These are phyloP conservation scores for Thecocarcelia acutangulata DNA, from an alignment of 2,888 invertebrate genomes.

Conservation along the genomic window DNA sequence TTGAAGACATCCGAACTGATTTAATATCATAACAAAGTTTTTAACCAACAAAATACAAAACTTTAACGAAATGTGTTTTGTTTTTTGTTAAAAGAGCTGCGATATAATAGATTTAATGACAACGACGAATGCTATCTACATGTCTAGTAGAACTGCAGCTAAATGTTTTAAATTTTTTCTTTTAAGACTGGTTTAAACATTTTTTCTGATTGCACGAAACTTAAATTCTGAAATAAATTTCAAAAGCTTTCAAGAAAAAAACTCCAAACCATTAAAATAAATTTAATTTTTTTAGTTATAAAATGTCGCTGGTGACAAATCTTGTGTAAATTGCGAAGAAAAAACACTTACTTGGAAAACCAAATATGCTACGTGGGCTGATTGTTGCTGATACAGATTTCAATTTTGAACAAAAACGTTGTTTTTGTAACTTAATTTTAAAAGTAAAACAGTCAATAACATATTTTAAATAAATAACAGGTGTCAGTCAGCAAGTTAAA, in stretches of 20 bases:
- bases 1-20: not conserved
- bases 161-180: slow-evolving; percentile 10
- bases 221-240: slow-evolving; percentile 10
- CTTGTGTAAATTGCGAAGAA: slow-evolving; percentile 34
- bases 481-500: slow-evolving; percentile 50
- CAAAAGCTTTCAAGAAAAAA: slow-evolving; percentile 7
- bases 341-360: not conserved
- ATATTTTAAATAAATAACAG: slow-evolving; percentile 47
- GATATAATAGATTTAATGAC: slow-evolving; percentile 30
- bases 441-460: slow-evolving; percentile 10
- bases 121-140: slow-evolving; percentile 66
- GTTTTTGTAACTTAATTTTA: not conserved
- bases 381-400: slow-evolving; percentile 29
- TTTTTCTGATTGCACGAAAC: slow-evolving; percentile 4
- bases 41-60: slow-evolving; percentile 13
- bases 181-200: slow-evolving; percentile 33
- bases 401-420: slow-evolving; percentile 1
- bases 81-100: slow-evolving; percentile 20
- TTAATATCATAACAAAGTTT: slow-evolving; percentile 23
- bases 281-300: slow-evolving; percentile 10
- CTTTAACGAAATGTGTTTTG: not conserved
- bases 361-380: slow-evolving; percentile 31
- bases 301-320: slow-evolving; percentile 20
- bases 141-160: too few relatives aligned
- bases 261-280: slow-evolving; percentile 12